Base-by-base conservation (phyloP, 2,888 invertebrate species). In the Chirona hameri region DNA sequence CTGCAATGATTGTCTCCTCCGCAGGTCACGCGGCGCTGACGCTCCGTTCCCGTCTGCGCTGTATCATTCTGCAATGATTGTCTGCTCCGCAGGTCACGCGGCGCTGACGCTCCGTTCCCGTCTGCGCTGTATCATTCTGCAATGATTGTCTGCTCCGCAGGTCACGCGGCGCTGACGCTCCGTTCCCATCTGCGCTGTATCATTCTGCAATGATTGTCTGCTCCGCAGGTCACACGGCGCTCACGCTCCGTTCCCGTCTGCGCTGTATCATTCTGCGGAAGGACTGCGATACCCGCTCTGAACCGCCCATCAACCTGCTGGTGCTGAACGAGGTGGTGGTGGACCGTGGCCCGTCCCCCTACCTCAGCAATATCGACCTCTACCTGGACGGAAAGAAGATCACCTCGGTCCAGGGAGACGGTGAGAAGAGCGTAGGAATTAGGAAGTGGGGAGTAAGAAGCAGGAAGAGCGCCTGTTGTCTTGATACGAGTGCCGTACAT, bases 311-410 rank as follows among this genome's bases (percentile, higher is more conserved):
- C 84, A 94, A 93, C 85, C 91, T 94, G 81, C 88, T 96, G 87
- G 96, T 96, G 84, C 90, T 98, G 52, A 98, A 98, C 89, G 98
- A 98, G 88, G 97, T 98, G 82, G 98, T 98, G 55, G 94, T 98
- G n/a, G 98, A 98, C 89, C 91, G 98, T n/a, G 98, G 98, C 0
- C 96, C 97, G 0, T 97, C 96, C 46, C 95, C 98, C 0, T 98
- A 97, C 89, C 91, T 98, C 15, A 96, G 96, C 85, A 98, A 98
- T 87, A 95, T 98, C 86, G 98, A 98, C 89, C 90, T 98, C 86
- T 98, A 95, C 89, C 91, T 98, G 84, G 98, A 98, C 87, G 97
- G 97, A 81, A 96, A 96, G 87, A 95, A 95, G 87, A 96, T 98
- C 85, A 98, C 98, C 0, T 96, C 97, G 0, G 98, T 96, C 12